Evolutionary conservation across 2,888 invertebrate genomes (phyloP).

Genomic region (Pyrgus malvae): DNA sequence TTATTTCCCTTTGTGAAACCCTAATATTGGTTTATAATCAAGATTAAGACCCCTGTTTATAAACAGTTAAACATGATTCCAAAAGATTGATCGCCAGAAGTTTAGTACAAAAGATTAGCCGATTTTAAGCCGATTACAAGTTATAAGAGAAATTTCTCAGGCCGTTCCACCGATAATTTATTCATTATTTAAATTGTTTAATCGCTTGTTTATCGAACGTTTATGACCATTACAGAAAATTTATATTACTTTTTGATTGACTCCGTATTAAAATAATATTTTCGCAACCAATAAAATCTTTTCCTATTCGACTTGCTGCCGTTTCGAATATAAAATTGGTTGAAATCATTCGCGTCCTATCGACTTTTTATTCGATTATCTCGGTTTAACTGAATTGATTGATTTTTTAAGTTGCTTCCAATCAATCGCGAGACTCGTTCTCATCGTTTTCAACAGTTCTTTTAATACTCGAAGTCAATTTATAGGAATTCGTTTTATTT

Average conservation of each 20-base stretch:
- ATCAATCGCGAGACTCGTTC: conserved; percentile 21
- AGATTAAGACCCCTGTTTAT: background rate
- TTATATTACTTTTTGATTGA: conserved; percentile 8
- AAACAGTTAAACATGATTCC: background rate
- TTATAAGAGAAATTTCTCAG: conserved; percentile 6
- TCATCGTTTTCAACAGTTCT: conserved; percentile 5
- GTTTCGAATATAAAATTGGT: conserved; percentile 23
- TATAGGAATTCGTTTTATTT: conserved; percentile 3
- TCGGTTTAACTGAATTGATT: conserved; percentile 24
- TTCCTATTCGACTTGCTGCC: conserved; percentile 16
- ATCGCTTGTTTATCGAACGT: conserved; percentile 1
- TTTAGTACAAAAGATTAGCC: conserved; percentile 9
- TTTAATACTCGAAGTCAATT: conserved; percentile 10
- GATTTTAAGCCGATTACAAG: conserved; percentile 20
- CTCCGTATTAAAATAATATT: conserved; percentile 8
- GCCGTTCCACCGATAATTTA: conserved; percentile 7
- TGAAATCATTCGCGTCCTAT: conserved; percentile 22
- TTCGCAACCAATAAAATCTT: conserved; percentile 14
- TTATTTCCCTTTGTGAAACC: too few relatives aligned
- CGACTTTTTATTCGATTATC: conserved; percentile 25
- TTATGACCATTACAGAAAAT: conserved; percentile 6
- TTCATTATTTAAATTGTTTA: conserved; percentile 13
- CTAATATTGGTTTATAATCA: too few relatives aligned
- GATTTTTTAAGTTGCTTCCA: conserved; percentile 24
- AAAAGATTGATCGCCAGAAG: background rate